phyloP scores from a whole-genome alignment of 2,113 vertebrate species.

The Reinhardtius hippoglossoides region DNA sequence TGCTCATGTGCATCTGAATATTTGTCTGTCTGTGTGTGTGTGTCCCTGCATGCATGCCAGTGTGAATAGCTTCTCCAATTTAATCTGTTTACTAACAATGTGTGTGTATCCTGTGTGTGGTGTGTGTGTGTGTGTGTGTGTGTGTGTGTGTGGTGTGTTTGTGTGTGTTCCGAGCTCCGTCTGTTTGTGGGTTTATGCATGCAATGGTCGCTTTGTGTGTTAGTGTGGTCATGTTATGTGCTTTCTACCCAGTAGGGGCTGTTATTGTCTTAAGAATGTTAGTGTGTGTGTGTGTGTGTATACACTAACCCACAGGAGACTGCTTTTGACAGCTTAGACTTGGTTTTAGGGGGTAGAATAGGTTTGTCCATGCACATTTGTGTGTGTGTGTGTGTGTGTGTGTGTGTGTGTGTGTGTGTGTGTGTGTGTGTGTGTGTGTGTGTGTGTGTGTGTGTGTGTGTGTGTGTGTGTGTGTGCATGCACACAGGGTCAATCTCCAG shows the following conservation, averaged over 20 bases:
- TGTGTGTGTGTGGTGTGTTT: no score
- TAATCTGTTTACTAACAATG: constrained; percentile 69
- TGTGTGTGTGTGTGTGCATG: neutral
- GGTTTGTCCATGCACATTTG: neutral
- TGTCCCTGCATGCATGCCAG: constrained; percentile 29
- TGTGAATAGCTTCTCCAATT: constrained; percentile 55
- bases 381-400: constrained; percentile 32
- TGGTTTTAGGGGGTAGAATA: neutral
- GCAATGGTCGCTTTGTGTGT: no score
- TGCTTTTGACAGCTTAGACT: neutral
- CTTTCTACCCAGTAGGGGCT: constrained; percentile 70
- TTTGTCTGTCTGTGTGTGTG: constrained; percentile 14
- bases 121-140: neutral
- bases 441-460: constrained; percentile 11
- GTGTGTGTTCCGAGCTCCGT: no score
- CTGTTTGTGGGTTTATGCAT: no score
- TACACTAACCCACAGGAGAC: neutral
- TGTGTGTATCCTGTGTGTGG: constrained; percentile 44
- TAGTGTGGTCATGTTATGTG: constrained; percentile 51
- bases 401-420: no score
- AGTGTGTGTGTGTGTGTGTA: constrained; percentile 33
- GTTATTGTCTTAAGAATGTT: constrained; percentile 71
- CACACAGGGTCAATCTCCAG: constrained; percentile 53
- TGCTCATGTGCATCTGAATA: constrained; percentile 44
- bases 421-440: constrained; percentile 14